These are phyloP conservation scores for Monopterus albus DNA, from an alignment of 2,113 vertebrate species.

Conservation along the genomic window DNA sequence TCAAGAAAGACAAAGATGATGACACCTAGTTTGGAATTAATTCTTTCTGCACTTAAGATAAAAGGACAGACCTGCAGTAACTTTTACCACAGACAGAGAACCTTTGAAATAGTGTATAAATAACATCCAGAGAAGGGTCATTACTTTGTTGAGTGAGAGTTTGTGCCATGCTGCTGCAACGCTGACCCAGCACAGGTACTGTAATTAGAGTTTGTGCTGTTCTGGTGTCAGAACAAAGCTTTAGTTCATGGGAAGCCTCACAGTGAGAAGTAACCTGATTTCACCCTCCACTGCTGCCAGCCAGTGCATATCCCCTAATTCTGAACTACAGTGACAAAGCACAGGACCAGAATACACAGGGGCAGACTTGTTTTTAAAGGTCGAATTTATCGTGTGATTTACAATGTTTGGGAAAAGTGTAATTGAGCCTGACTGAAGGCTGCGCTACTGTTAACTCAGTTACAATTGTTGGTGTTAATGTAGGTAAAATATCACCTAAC, in stretches of 20 bases:
- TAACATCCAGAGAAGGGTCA: constrained; percentile 26
- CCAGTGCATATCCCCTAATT: constrained; percentile 22
- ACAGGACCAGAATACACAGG: constrained; percentile 1
- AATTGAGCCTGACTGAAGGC: constrained; percentile 17
- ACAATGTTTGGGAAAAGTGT: constrained; percentile 14
- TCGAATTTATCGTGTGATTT: constrained; percentile 31
- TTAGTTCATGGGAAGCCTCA: constrained; percentile 50
- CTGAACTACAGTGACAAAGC: constrained; percentile 29
- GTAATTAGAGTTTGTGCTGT: constrained; percentile 61
- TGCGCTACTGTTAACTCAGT: constrained; percentile 10
- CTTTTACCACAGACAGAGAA: constrained; percentile 8
- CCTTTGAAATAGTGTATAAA: constrained; percentile 22
- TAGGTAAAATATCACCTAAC: not conserved
- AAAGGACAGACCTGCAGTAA: not conserved
- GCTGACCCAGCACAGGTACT: constrained; percentile 68
- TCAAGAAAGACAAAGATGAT: not conserved
- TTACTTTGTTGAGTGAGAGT: constrained; percentile 39
- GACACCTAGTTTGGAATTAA: not conserved
- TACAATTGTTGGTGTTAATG: constrained; percentile 2
- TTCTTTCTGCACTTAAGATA: not conserved
- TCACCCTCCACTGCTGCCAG: constrained; percentile 44
- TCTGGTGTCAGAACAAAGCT: constrained; percentile 57
- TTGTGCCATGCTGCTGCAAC: constrained; percentile 26
- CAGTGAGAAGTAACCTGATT: constrained; percentile 53
- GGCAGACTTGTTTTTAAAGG: constrained; percentile 37